Base-by-base conservation (phyloP, 2,113 vertebrate species). In the Scomber japonicus region DNA sequence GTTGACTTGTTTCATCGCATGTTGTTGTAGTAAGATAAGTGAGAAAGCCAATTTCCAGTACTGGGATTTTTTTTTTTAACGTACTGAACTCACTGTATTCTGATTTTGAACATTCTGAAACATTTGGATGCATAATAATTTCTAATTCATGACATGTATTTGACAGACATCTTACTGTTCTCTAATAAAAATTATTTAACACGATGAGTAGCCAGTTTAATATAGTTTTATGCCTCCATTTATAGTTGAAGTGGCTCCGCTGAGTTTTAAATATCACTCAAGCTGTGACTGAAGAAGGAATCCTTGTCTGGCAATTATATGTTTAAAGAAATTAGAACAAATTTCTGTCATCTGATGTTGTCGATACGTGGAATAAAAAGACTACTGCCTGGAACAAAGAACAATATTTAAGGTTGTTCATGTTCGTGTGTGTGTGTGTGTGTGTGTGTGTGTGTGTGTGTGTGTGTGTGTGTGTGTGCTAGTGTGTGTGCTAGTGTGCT, bases 281-380 rank as follows among this genome's bases (percentile, higher is more conserved):
- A 79, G 49, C 45, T 83, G 69, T 80, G 72, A 95, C 96, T 96
- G 95, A 95, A 95, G 93, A 94, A 92, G 74, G 95, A 96, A 97
- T 96, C 94, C 93, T 93, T 95, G 94, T 46, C 56, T 12, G 35
- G 92, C 93, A 96, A 97, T 96, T 97, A 96, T 95, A 94, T 93
- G 87, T 97, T 97, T 96, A 96, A 95, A 96, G 92, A 95, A 78
- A 96, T 96, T 95, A 95, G 91, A 94, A 92, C 93, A 88, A 94
- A 68, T 95, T 95, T 96, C 90, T 91, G 64, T 91, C 92, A 94
- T 94, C 94, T 62, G 65, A 95, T 95, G 91, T 91, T 81, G 91
- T 75, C 71, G 91, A 88, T 93, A 75, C 51, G 50, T 84, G 94
- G 93, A 92, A 91, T 84, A 40, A 91, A 96, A 96, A 96, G 92